Conservation (phyloP, 2,797 vertebrate species). For the Siniperca undulata region DNA sequence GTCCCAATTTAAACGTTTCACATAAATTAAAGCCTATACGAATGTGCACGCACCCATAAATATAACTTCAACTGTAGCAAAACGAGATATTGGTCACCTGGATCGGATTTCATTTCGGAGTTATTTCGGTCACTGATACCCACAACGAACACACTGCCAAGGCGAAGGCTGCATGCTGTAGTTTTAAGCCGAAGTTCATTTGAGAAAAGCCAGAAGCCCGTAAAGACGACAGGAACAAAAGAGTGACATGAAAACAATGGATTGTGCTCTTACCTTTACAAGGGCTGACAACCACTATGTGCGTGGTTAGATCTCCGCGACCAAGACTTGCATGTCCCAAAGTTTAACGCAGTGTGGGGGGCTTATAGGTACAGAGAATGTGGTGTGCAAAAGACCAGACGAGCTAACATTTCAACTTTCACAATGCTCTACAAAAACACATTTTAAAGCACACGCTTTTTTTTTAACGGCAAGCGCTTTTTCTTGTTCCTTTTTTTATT, state of each 20-base stretch:
- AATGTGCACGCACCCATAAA: constrained; percentile 30
- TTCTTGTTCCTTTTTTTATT: constrained; percentile 24
- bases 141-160: constrained; percentile 54
- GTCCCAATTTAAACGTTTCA: constrained; percentile 28
- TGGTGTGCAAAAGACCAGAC: constrained; percentile 86
- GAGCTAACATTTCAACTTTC: constrained; percentile 92
- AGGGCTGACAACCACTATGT: constrained; percentile 92
- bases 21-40: constrained; percentile 5
- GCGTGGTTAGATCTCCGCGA: constrained; percentile 94
- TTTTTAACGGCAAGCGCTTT: constrained; percentile 69
- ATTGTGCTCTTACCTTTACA: constrained; percentile 93
- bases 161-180: constrained; percentile 70
- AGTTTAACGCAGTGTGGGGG: constrained; percentile 91
- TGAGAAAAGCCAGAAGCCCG: constrained; percentile 54
- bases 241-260: constrained; percentile 78
- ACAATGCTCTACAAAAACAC: constrained; percentile 85
- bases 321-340: constrained; percentile 97
- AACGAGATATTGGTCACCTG: constrained; percentile 56
- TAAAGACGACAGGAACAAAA: constrained; percentile 69
- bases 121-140: constrained; percentile 71
- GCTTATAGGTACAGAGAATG: constrained; percentile 84
- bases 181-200: constrained; percentile 75
- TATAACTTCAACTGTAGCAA: constrained; percentile 27
- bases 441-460: constrained; percentile 83
- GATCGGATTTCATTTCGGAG: constrained; percentile 69